Percentiles rank a stretch among this genome's conserved stretches.
Conservation (phyloP, 2,113 vertebrate genomes). For the Enhydra lutris region DNA sequence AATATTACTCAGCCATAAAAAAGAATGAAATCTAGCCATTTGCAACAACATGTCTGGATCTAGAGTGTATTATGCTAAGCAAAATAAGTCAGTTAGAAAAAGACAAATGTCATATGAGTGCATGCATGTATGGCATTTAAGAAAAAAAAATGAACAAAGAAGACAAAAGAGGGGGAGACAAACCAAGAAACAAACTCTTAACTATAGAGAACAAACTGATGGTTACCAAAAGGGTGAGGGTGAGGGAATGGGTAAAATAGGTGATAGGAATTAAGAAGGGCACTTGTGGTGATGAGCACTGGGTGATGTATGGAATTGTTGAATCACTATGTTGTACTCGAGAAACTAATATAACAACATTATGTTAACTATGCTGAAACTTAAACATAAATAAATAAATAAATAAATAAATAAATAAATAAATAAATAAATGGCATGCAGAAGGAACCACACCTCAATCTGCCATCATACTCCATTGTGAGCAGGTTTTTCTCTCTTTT, state of each 20-base stretch:
- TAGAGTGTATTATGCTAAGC: too few species aligned
- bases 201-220: neutral
- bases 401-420: too few species aligned
- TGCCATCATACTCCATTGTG: neutral
- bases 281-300: neutral
- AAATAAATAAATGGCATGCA: neutral
- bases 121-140: too few species aligned
- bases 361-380: neutral
- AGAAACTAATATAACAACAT: neutral
- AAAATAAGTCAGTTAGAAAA: too few species aligned
- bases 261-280: neutral
- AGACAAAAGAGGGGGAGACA: too few species aligned
- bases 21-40: too few species aligned
- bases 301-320: neutral
- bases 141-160: too few species aligned
- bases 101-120: too few species aligned
- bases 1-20: too few species aligned
- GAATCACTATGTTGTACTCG: neutral
- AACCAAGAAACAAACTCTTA: too few species aligned
- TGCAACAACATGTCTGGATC: too few species aligned
- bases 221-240: neutral
- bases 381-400: too few species aligned
- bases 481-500: neutral
- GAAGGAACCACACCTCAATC: neutral
- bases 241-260: neutral